Conservation (phyloP, 1,140 invertebrate genomes). For the Panagrolaimus sp. region DNA sequence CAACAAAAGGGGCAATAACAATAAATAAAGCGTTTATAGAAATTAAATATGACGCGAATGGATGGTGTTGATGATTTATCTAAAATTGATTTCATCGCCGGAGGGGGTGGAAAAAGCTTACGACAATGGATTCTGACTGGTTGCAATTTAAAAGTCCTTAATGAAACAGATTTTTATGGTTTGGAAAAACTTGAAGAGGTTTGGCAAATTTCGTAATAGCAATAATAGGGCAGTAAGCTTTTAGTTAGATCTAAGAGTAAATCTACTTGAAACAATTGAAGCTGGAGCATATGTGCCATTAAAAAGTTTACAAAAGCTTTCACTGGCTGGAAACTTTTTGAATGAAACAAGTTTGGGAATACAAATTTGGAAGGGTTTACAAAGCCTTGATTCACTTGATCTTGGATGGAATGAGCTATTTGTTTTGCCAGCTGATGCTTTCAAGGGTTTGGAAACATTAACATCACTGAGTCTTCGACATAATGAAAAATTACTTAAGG, state of each 20-base stretch:
- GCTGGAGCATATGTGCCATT: constrained; percentile 20
- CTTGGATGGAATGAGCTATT: constrained; percentile 22
- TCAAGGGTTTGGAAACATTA: neutral
- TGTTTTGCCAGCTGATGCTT: constrained; percentile 14
- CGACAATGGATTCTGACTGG: constrained; percentile 16
- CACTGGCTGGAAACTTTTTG: constrained; percentile 38
- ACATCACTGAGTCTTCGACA: neutral
- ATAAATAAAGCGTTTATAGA: constrained; percentile 3
- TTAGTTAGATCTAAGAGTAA: constrained; percentile 35
- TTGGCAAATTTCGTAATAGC: neutral
- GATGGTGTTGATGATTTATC: constrained; percentile 17
- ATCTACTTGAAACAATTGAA: constrained; percentile 33
- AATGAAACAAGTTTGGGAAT: neutral
- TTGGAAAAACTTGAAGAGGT: neutral
- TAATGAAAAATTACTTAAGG: constrained; percentile 7
- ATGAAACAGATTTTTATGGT: neutral
- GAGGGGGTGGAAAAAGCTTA: constrained; percentile 16
- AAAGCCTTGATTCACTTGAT: constrained; percentile 18
- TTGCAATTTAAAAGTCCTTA: constrained; percentile 16
- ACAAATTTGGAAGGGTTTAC: constrained; percentile 15
- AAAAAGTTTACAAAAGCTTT: constrained; percentile 18
- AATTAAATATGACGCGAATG: constrained; percentile 21
- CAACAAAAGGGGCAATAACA: too few species aligned
- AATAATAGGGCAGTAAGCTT: neutral
- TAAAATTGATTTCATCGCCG: constrained; percentile 5